These are phyloP conservation scores for Platanista minor DNA, from an alignment of 2,113 vertebrate genomes.

Conservation along the genomic window DNA sequence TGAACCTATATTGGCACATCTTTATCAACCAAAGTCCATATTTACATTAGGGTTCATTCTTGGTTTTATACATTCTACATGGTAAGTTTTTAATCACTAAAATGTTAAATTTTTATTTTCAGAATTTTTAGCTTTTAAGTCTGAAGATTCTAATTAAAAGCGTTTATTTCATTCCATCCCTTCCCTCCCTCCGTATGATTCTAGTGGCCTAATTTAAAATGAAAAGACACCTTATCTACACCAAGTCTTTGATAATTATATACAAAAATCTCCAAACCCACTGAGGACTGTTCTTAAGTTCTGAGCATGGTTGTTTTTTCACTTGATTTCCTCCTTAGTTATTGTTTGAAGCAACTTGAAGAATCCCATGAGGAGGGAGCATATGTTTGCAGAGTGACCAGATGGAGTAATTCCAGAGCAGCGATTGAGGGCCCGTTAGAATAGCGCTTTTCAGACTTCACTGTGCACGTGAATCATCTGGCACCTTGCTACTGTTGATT, in stretches of 20 bases:
- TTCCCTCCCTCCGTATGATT: background rate
- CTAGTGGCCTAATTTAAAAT: background rate
- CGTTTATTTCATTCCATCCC: background rate
- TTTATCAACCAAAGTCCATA: background rate
- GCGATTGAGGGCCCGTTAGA: background rate
- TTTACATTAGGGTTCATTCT: background rate
- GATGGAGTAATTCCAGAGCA: background rate
- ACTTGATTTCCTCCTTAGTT: background rate
- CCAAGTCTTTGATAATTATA: background rate
- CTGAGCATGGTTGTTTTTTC: background rate
- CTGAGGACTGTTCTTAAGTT: background rate
- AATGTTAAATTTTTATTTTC: background rate
- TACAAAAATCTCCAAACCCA: background rate
- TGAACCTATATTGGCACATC: background rate
- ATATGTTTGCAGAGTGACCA: background rate
- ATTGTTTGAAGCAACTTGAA: background rate
- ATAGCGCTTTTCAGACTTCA: background rate
- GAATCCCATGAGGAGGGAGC: background rate
- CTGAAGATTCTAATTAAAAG: background rate
- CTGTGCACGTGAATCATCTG: background rate
- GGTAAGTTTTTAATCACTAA: background rate
- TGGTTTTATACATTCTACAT: background rate
- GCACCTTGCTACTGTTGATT: background rate
- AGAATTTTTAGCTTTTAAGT: background rate
- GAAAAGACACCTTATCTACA: background rate